Conservation (phyloP, 2,797 vertebrate species). For the Sebastes alutus region DNA sequence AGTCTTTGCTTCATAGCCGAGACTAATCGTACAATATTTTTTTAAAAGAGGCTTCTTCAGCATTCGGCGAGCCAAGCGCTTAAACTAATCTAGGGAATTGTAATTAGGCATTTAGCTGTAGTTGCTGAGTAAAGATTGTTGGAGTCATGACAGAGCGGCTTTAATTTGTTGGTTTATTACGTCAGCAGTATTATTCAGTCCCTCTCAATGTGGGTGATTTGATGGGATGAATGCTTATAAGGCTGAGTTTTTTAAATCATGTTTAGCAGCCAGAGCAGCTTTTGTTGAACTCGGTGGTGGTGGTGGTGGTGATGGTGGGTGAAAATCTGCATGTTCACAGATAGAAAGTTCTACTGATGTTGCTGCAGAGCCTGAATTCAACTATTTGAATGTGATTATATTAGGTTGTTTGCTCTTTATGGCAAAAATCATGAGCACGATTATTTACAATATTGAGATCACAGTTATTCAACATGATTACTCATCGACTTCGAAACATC, state of each 20-base stretch:
- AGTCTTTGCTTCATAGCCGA: slow-evolving; percentile 16
- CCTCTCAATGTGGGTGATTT: slow-evolving; percentile 1
- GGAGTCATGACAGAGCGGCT: slow-evolving; percentile 39
- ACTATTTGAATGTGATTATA: neutral
- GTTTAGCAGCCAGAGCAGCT: slow-evolving; percentile 5
- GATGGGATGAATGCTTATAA: slow-evolving; percentile 4
- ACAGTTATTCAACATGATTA: neutral
- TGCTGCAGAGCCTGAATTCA: neutral
- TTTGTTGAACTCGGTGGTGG: neutral
- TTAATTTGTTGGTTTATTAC: slow-evolving; percentile 45
- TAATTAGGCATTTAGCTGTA: slow-evolving; percentile 51
- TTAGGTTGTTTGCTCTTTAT: neutral
- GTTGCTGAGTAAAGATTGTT: slow-evolving; percentile 42
- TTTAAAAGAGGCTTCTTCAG: slow-evolving; percentile 9
- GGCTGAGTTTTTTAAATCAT: slow-evolving; percentile 6
- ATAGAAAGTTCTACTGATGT: neutral
- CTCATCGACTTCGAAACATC: neutral
- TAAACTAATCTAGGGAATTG: slow-evolving; percentile 42
- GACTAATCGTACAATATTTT: slow-evolving; percentile 20
- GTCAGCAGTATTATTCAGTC: slow-evolving; percentile 21
- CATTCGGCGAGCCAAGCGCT: slow-evolving; percentile 20
- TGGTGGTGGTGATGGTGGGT: neutral
- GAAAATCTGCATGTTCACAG: neutral
- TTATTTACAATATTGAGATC: neutral
- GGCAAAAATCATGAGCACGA: neutral